Evolutionary conservation across 37 sponge, comb jelly and placozoan genomes (phyloP).

Genomic region (Mnemiopsis leidyi): DNA sequence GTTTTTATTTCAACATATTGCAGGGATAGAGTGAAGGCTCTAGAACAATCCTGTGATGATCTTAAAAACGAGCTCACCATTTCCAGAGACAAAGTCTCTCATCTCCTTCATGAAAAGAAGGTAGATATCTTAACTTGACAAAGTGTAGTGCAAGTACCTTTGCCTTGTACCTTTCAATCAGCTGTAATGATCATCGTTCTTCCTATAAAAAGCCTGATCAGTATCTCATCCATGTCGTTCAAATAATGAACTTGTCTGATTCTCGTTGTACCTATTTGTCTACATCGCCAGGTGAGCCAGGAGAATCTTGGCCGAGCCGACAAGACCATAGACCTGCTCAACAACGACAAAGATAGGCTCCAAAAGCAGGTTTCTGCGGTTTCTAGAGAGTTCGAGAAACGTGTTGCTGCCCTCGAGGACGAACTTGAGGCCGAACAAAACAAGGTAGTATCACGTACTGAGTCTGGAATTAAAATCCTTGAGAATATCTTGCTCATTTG

Average conservation of each 20-base stretch:
- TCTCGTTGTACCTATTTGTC: neutral
- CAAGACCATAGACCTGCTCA: slow-evolving; percentile 61
- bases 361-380: slow-evolving; percentile 15
- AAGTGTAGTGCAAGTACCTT: no score
- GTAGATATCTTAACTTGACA: slow-evolving; percentile 25
- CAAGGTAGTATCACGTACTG: no score
- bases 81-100: neutral
- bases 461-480: no score
- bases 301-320: slow-evolving; percentile 52
- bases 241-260: neutral
- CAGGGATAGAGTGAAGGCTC: slow-evolving; percentile 53
- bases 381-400: slow-evolving; percentile 53
- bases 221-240: neutral
- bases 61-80: slow-evolving; percentile 39
- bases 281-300: neutral
- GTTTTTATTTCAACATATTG: neutral
- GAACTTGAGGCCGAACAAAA: slow-evolving; percentile 33
- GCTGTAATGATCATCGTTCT: no score
- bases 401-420: slow-evolving; percentile 22
- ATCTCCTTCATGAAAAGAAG: slow-evolving; percentile 39
- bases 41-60: slow-evolving; percentile 48
- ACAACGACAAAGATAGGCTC: slow-evolving; percentile 33
- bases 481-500: no score
- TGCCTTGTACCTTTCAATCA: no score
- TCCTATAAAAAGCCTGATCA: neutral